A percentile compares a stretch with the other conserved stretches of the same genome.
Conservation (phyloP, 2,797 vertebrate genomes). For the Cottoperca gobio region DNA sequence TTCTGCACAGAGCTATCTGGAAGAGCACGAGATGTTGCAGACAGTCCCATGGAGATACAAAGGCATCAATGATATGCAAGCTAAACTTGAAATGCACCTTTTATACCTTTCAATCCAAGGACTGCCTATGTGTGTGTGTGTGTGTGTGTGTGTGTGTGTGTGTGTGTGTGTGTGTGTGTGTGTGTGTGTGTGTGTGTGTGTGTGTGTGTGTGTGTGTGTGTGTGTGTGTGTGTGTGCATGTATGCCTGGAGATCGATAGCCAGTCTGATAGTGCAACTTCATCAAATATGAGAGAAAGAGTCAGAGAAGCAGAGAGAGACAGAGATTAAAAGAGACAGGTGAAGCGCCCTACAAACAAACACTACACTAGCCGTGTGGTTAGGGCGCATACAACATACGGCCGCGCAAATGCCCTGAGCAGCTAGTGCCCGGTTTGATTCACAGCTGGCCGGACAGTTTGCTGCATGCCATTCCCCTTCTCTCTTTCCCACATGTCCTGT, state of each 20-base stretch:
- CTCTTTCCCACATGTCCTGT: no score
- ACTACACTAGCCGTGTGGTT: no score
- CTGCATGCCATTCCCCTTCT: no score
- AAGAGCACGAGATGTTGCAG: not conserved
- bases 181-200: no score
- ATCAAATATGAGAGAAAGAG: constrained; percentile 18
- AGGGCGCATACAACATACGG: no score
- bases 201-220: no score
- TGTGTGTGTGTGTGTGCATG: no score
- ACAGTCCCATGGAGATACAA: not conserved
- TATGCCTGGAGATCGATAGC: not conserved
- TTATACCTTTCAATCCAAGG: not conserved
- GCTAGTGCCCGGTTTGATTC: no score
- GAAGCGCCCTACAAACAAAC: not conserved
- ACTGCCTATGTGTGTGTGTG: not conserved
- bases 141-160: no score
- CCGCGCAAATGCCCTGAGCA: no score
- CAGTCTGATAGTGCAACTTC: constrained; percentile 8
- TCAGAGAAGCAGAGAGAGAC: not conserved
- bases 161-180: no score
- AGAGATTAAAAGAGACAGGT: not conserved
- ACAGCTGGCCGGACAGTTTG: no score
- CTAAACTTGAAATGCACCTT: not conserved
- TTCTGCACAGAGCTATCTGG: not conserved
- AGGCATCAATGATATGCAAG: not conserved